Conservation (phyloP, 2,888 invertebrate species). For the Eudemis profundana region DNA sequence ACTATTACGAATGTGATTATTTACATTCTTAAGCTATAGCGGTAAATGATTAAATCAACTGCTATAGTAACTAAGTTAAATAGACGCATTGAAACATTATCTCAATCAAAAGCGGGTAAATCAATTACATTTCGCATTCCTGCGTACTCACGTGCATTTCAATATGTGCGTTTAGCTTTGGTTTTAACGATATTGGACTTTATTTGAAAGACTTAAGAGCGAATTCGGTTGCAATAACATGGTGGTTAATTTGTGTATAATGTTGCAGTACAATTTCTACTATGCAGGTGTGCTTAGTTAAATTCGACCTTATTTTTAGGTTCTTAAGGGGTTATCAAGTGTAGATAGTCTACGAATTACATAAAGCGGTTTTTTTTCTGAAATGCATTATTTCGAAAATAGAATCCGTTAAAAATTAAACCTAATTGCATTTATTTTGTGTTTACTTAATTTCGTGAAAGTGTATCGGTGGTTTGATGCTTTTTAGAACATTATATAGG, state of each 20-base stretch:
- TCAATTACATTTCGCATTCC: constrained; percentile 48
- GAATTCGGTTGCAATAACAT: too few species aligned
- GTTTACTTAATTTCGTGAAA: too few species aligned
- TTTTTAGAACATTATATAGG: too few species aligned
- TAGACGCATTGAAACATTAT: constrained; percentile 42
- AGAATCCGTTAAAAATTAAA: background rate
- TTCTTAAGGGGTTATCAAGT: background rate
- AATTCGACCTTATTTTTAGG: background rate
- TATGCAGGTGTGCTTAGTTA: background rate
- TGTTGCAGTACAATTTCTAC: too few species aligned
- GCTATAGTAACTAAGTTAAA: background rate
- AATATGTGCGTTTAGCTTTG: background rate
- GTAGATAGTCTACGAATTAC: constrained; percentile 1
- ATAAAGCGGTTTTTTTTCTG: background rate
- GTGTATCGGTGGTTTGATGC: too few species aligned
- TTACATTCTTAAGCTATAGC: background rate
- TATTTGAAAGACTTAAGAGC: too few species aligned
- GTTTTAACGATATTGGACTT: background rate
- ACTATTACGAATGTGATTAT: too few species aligned
- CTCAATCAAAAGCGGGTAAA: constrained; percentile 49
- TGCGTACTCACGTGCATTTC: constrained; percentile 45
- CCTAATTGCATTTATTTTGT: background rate
- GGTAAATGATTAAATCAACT: background rate
- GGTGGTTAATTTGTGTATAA: too few species aligned
- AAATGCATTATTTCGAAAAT: constrained; percentile 3